phyloP scores from a whole-genome alignment of 2,888 invertebrate species.

The Lycophotia porphyrea region DNA sequence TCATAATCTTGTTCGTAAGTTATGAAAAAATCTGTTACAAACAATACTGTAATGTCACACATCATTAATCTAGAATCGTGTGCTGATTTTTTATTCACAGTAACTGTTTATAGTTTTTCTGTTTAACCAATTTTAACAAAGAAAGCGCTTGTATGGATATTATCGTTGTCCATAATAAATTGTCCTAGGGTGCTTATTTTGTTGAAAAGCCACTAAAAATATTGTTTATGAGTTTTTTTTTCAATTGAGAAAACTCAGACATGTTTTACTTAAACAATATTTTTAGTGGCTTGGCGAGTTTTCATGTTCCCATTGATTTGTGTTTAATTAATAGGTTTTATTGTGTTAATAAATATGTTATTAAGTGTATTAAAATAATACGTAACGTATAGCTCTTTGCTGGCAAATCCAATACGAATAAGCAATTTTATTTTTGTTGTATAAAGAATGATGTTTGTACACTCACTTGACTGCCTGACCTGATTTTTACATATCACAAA shows the following conservation, averaged over 20 bases:
- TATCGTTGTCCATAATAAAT: conserved; percentile 28
- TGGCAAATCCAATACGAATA: conserved; percentile 4
- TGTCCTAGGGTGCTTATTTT: conserved; percentile 62
- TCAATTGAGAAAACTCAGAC: no score
- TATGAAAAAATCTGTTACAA: no score
- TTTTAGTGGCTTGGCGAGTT: conserved; percentile 32
- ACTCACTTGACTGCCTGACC: conserved; percentile 43
- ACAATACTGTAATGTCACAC: no score
- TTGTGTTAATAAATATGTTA: conserved; percentile 35
- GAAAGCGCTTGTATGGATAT: neutral
- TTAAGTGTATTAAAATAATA: conserved; percentile 2
- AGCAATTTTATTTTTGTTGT: conserved; percentile 4
- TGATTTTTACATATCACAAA: conserved; percentile 65
- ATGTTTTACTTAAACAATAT: conserved; percentile 12
- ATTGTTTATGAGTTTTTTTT: conserved; percentile 4
- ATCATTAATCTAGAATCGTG: no score
- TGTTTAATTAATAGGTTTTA: conserved; percentile 28
- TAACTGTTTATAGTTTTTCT: neutral
- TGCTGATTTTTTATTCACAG: no score
- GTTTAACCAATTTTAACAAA: neutral
- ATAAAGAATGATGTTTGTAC: conserved; percentile 21
- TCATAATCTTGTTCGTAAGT: no score
- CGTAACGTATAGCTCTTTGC: conserved; percentile 2
- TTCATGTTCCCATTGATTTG: conserved; percentile 32
- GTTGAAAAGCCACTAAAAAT: conserved; percentile 44